Evolutionary conservation across 1,140 invertebrate species (phyloP), one percentile per base, ranked within the genome.

Genomic region (Calliphora vicina): DNA sequence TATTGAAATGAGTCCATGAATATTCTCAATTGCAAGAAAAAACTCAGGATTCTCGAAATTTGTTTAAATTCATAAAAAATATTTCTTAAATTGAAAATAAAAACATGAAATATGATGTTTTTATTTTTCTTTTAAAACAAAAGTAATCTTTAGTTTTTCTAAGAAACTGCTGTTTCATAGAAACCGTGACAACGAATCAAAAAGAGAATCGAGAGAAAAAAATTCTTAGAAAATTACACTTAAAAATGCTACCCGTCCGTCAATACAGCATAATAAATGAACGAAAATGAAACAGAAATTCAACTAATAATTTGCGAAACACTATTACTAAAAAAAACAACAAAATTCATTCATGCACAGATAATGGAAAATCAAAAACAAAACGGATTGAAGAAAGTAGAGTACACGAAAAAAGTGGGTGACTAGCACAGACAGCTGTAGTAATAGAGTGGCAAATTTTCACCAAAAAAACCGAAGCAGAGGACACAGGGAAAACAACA

Each of bases 271-370:
- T 17, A 50, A 50, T 8, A 35, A 50, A 50, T 15, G 45, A 4
- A 50, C 8, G 45, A 50, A 50, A 50, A n/a, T 50, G 45, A 50
- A 12, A 6, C 12, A 50, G 45, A 50, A 17, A 50, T 50, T 50
- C 0, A 50, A 50, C 12, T 17, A 50, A 15, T 50, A 50, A 50
- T 50, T 50, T 50, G 17, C 45, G 45, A 50, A 10, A 50, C 45
- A 50, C 45, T 50, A 50, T n/a, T 50, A n/a, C 8, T 50, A 42
- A 35, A 42, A 42, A 76, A 6, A 78, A 45, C 35, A 76, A 42
- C 35, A 45, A 78, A 78, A 78, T 78, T 78, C 74, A 78, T 78
- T 78, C 74, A 78, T 78, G 42, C 74, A 78, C 6, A 20, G 2
- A 23, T 23, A 10, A 45, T n/a, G 20, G 35, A 25, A 43, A 23